Percentiles rank a stretch among this genome's conserved stretches.
These are phyloP conservation scores for Anas bernieri DNA, from an alignment of 2,797 vertebrate species.

Conservation along the genomic window DNA sequence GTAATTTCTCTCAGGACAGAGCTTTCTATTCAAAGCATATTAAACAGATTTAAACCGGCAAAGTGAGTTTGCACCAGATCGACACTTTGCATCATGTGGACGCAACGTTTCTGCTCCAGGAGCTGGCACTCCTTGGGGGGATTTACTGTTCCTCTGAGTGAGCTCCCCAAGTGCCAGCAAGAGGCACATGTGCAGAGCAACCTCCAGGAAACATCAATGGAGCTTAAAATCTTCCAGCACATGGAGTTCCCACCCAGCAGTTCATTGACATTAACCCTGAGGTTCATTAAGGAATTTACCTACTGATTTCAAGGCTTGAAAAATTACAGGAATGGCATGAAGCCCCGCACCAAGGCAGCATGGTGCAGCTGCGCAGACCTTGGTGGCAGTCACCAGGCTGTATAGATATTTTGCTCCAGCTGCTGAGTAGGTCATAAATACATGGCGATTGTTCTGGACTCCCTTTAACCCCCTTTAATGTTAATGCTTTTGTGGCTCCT, in stretches of 20 bases:
- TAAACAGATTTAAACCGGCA: background rate
- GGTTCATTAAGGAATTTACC: background rate
- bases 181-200: background rate
- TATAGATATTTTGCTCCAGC: background rate
- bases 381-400: background rate
- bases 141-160: background rate
- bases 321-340: background rate
- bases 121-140: accelerated
- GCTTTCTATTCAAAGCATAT: background rate
- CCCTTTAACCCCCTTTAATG: no score
- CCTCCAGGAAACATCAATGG: background rate
- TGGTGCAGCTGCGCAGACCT: background rate
- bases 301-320: background rate
- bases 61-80: background rate
- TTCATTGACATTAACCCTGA: background rate
- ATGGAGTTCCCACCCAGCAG: background rate
- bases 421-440: background rate
- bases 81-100: accelerated
- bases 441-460: background rate
- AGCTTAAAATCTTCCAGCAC: background rate
- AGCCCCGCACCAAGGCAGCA: accelerated
- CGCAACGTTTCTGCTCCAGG: accelerated
- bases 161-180: background rate
- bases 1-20: background rate
- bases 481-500: background rate